Base-by-base conservation (phyloP, 2,888 invertebrate genomes). In the Cancer borealis region DNA sequence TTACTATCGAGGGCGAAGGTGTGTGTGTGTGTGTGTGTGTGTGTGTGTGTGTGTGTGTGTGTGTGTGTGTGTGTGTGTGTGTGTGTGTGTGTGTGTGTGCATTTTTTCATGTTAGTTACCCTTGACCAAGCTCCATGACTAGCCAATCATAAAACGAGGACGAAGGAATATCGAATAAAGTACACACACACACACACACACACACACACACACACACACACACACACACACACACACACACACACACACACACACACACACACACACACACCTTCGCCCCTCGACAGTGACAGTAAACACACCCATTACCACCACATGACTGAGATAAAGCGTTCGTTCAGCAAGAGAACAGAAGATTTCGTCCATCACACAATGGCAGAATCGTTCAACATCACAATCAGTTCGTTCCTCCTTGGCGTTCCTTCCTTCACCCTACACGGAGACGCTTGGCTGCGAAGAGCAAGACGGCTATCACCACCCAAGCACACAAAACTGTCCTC, bases 41-140 rank as follows among this genome's bases (percentile, higher is more conserved):
- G 21, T 89, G 21, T 47, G 21, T 89, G 21, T 89, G 49, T 90
- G 49, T 90, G 49, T 90, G 49, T 90, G 49, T 90, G 49, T 90
- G 49, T 47, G 30, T 49, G 30, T 47, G 49, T 90, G 30, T 47
- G 30, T 49, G 30, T 49, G 49, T 90, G 46, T 46, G 30, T 90
- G 46, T 90, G 46, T 90, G 46, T 90, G 5, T 90, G 46, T 90
- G 46, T 90, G 46, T 91, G 60, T 66, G 30, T 91, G 39, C 66
- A 26, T 17, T 91, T 60, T 91, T 45, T 91, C 91, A 26, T 45
- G 49, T 39, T 60, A 26, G 26, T 60, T 30, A 60, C n/a, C 60
- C 91, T 90, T 30, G 21, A 21, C 49, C 49, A n/a, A 21, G 21
- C 66, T 60, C 66, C 30, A 21, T 60, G n/a, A 54, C 26, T 91